These are phyloP conservation scores for Anisognathus igniventris DNA, from an alignment of 2,797 vertebrate genomes.

Conservation along the genomic window DNA sequence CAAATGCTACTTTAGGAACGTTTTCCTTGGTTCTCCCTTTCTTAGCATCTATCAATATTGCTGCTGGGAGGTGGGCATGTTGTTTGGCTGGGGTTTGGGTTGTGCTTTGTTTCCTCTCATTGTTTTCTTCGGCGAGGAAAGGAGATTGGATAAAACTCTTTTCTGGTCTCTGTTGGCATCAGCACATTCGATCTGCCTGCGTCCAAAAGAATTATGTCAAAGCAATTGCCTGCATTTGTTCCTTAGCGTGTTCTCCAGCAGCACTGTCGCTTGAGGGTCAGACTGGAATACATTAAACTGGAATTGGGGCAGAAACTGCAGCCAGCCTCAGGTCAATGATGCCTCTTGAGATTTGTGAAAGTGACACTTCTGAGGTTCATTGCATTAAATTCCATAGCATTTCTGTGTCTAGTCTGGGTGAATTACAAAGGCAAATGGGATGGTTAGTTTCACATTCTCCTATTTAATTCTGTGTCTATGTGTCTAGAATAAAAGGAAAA, in stretches of 20 bases:
- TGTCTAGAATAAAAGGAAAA: not conserved
- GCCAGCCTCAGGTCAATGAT: conserved; percentile 20
- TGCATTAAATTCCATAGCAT: not conserved
- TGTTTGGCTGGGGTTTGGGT: not conserved
- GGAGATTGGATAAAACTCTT: not conserved
- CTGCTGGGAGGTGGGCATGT: not conserved
- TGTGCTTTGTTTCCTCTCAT: conserved; percentile 6
- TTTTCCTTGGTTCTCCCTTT: not conserved
- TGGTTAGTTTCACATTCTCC: not conserved
- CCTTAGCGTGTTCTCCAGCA: not conserved
- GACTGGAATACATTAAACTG: conserved; percentile 37
- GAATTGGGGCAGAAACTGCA: conserved; percentile 56
- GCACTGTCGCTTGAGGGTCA: conserved; percentile 20
- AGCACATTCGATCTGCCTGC: conserved; percentile 33
- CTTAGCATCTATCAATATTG: not conserved
- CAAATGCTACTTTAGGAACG: not conserved
- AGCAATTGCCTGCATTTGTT: conserved; percentile 38
- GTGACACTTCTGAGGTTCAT: conserved; percentile 10
- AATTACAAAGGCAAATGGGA: not conserved
- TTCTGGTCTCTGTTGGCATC: conserved; percentile 52
- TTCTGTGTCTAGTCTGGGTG: not conserved
- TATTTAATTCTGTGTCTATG: not conserved
- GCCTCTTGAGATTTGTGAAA: conserved; percentile 36
- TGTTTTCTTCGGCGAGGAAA: conserved; percentile 4
- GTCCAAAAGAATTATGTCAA: conserved; percentile 52